Base-by-base conservation (phyloP, 1,140 invertebrate species). In the Dysdera silvatica region DNA sequence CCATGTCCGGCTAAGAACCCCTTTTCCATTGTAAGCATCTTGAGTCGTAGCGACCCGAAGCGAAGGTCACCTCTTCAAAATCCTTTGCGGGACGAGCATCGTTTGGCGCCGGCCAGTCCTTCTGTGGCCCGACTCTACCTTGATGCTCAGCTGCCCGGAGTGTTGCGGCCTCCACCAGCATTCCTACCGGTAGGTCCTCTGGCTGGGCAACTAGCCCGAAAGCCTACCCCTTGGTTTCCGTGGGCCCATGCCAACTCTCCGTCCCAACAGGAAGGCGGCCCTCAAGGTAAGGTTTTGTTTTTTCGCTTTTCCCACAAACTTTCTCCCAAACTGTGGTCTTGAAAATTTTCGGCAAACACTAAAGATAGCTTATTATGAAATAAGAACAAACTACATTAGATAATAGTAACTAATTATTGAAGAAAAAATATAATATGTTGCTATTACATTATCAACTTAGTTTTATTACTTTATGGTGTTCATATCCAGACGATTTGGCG, bases 31-130 rank as follows among this genome's bases (percentile, higher is more conserved):
- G 55, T 56, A 10, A 60, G 57, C 52, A 68, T 66, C 28, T 81
- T 2, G 79, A 80, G 74, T 74, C 68, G 76, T 76, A 54, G 71
- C 59, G 76, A 73, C 58, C 63, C 63, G 6, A 65, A 59, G 23
- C 33, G 57, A 37, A 26, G 55, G 24, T 65, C 57, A 2, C 63
- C 55, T 16, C 53, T 57, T 53, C 58, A 52, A 20, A n/a, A 47
- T 10, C n/a, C 45, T 20, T 6, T 24, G 18, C n/a, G 18, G 7
- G 45, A 47, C 35, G 48, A 56, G 10, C 37, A 52, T 8, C 14
- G 57, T 14, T 57, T 37, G 23, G 7, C 45, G 28, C 33, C 41
- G 54, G 33, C 58, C 16, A 43, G 43, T 12, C 29, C 47, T 47
- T 41, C 60, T 41, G 32, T 61, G 23, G 24, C 41, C 26, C 33